Evolutionary conservation across 2,797 vertebrate species (phyloP), one percentile per base, ranked within the genome.

Genomic region (Peromyscus aztecus): DNA sequence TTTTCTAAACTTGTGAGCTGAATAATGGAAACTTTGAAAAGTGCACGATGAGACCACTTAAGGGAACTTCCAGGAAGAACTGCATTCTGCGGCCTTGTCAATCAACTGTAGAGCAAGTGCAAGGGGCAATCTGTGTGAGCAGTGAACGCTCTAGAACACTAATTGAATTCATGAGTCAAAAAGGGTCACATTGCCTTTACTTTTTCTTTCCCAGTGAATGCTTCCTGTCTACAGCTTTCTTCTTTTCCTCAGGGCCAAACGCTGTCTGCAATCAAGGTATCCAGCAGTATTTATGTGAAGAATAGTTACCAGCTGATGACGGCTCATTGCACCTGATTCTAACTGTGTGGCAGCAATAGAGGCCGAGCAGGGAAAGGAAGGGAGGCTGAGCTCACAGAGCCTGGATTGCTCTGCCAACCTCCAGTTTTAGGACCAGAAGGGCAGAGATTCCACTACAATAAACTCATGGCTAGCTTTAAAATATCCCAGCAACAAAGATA

Each of bases 61-160:
- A 37, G n/a, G 21, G 37, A 1, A 37, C 1, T 37, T 73, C n/a
- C 69, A 40, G n/a, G 19, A 23, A 73, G 69, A 73, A 19, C n/a
- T 21, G 34, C 69, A 71, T 23, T 71, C n/a, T 73, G n/a, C 4
- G 0, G 19, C 19, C n/a, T 40, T 73, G n/a, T 40, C 69, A 73
- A 40, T 11, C n/a, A 40, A 10, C n/a, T 40, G 21, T 9, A 23
- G 21, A 40, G 17, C 19, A 37, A 73, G n/a, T 0, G 37, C 19
- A 19, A 73, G n/a, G 37, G n/a, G 69, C 19, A 2, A n/a, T 4
- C 69, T 0, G 2, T 11, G n/a, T 1, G 8, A 37, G n/a, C 69
- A 37, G n/a, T 3, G 2, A 37, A 71, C 8, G 9, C 65, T 65
- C 63, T 67, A 6, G 31, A 1, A 23, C 1, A 40, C 10, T 40